Evolutionary conservation across 2,888 invertebrate species (phyloP), one percentile per base, ranked within the genome.

Genomic region (Hyposoter dolosus): DNA sequence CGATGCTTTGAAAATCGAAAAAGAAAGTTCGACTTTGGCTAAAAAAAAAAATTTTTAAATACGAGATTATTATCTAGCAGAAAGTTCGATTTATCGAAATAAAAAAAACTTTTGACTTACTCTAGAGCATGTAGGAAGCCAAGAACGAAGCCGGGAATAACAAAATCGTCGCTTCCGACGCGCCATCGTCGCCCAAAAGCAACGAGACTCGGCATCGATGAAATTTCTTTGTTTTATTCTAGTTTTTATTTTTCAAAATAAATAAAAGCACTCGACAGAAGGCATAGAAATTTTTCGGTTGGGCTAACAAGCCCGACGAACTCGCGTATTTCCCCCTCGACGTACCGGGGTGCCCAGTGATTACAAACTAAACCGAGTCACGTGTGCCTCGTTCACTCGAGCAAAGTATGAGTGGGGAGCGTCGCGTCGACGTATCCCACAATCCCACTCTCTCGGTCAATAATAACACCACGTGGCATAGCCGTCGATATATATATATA

Each of bases 141-240:
- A 79, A 98, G 95, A 92, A 96, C 95, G 88, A 96, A 95, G 84
- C 96, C 97, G n/a, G 98, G 97, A 72, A 98, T 96, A 84, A 97
- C 96, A 88, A 98, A 95, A 95, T 98, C 98, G 94, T 98, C 98
- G 88, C 97, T 97, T 87, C 97, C 98, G 76, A 97, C 96, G 90
- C 96, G 96, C 98, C 98, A 98, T 89, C 98, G 95, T 91, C 98
- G 95, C 90, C 97, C 95, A 94, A 98, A 98, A 84, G 97, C 97
- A 88, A 98, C 96, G 90, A 98, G 95, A 89, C 98, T 97, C 87
- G 98, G 98, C 98, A 98, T 98, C 84, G 75, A 50, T 28, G 28
- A 69, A 17, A 65, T 17, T 47, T 63, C 43, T 45, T 43, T 43
- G 10, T 40, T 40, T 40, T 10, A 40, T 40, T 40, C 23, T 47